Conservation (phyloP, 2,888 invertebrate genomes). For the Megaustenia siamemsis region DNA sequence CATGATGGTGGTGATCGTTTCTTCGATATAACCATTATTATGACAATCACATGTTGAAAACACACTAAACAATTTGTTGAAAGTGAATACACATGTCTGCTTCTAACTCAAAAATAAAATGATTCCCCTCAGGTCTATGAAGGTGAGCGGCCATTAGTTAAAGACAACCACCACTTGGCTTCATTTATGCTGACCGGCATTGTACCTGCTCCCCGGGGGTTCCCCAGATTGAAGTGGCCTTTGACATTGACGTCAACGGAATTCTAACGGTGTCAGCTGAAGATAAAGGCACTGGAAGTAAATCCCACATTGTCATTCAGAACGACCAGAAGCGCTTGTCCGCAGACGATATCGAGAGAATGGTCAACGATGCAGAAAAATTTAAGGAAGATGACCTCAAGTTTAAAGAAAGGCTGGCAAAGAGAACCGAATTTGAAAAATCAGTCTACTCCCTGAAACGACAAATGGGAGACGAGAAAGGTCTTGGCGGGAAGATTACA, state of each 20-base stretch:
- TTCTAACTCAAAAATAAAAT: not conserved
- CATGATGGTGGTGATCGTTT: too few species aligned
- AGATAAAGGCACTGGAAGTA: slow-evolving; percentile 99
- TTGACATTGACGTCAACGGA: slow-evolving; percentile 83
- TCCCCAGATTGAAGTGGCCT: slow-evolving; percentile 81
- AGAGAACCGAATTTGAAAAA: slow-evolving; percentile 94
- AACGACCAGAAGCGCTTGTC: slow-evolving; percentile 98
- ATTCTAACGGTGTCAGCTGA: slow-evolving; percentile 89
- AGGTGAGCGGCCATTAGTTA: slow-evolving; percentile 99
- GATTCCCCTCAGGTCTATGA: slow-evolving; percentile 92
- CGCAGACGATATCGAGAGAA: slow-evolving; percentile 98
- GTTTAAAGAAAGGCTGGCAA: slow-evolving; percentile 89
- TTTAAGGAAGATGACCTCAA: slow-evolving; percentile 99
- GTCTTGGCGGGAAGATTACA: slow-evolving; percentile 92
- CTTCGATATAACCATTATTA: too few species aligned
- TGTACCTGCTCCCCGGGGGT: slow-evolving; percentile 86
- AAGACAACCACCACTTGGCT: slow-evolving; percentile 98
- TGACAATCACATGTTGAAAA: too few species aligned
- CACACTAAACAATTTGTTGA: too few species aligned
- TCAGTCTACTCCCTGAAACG: slow-evolving; percentile 98
- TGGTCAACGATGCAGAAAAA: slow-evolving; percentile 99
- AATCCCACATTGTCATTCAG: slow-evolving; percentile 98
- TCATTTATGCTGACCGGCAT: slow-evolving; percentile 98
- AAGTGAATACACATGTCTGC: too few species aligned
- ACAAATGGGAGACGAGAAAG: slow-evolving; percentile 97